Evolutionary conservation across 1,140 invertebrate genomes (phyloP).

Genomic region (Ips nitidus): DNA sequence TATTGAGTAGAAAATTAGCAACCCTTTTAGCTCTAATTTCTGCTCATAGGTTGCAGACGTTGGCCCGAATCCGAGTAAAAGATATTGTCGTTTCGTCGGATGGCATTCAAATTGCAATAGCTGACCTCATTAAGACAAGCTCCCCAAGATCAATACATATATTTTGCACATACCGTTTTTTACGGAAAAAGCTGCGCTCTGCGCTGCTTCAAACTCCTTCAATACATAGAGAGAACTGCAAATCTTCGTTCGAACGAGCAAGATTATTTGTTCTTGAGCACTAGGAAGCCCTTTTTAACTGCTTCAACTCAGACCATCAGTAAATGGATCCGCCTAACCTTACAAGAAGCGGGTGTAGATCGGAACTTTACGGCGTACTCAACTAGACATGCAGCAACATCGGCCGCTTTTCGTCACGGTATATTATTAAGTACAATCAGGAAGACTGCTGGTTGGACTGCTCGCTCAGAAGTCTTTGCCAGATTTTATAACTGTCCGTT

Average conservation of each 20-base stretch:
- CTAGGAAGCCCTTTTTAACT: neutral
- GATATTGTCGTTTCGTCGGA: neutral
- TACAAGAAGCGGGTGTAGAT: neutral
- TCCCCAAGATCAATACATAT: neutral
- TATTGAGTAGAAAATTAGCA: no score
- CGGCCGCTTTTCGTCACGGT: neutral
- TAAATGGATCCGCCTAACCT: neutral
- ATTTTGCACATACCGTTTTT: neutral
- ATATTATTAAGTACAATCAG: neutral
- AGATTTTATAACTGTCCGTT: slow-evolving; percentile 8
- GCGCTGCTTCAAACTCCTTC: neutral
- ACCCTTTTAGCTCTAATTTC: no score
- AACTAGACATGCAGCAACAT: neutral
- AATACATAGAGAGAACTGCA: no score
- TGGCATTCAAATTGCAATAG: neutral
- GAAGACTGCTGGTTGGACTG: slow-evolving; percentile 10
- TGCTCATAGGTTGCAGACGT: no score
- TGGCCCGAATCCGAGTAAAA: no score
- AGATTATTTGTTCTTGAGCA: neutral
- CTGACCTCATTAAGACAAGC: no score
- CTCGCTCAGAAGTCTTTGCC: neutral
- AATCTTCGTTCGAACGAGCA: no score
- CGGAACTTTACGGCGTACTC: neutral
- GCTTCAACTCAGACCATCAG: neutral
- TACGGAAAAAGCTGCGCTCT: neutral